Percentiles rank a stretch among this genome's conserved stretches.
Conservation (phyloP, 2,888 invertebrate genomes). For the Prosopocoilus inquinatus region DNA sequence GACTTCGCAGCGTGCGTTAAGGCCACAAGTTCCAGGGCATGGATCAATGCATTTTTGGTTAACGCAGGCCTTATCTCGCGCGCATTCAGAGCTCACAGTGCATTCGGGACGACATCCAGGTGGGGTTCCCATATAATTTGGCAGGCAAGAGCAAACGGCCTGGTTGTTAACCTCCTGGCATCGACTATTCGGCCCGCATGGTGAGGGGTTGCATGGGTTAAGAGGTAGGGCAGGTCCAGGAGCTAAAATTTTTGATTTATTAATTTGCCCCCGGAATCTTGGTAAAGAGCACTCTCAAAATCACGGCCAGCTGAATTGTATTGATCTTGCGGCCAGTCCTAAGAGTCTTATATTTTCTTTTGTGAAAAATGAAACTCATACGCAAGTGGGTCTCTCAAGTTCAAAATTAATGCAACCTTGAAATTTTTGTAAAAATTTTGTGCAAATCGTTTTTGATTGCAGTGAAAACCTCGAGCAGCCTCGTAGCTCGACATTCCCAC, state of each 20-base stretch:
- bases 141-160: conserved; percentile 60
- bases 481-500: too few relatives aligned
- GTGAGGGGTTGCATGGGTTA: conserved; percentile 68
- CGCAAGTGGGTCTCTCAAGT: too few relatives aligned
- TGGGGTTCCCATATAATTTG: conserved; percentile 59
- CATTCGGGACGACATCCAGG: conserved; percentile 62
- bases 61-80: conserved; percentile 47
- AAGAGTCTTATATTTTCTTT: too few relatives aligned
- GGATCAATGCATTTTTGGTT: conserved; percentile 49
- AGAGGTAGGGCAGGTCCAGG: conserved; percentile 22
- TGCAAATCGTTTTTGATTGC: too few relatives aligned
- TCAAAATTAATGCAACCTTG: too few relatives aligned
- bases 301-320: too few relatives aligned
- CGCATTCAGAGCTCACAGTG: conserved; percentile 56
- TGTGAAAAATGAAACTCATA: too few relatives aligned
- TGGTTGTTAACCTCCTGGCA: conserved; percentile 64
- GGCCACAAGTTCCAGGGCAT: conserved; percentile 57
- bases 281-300: too few relatives aligned
- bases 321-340: too few relatives aligned
- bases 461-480: too few relatives aligned
- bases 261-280: too few relatives aligned
- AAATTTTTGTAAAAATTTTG: too few relatives aligned
- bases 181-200: conserved; percentile 76
- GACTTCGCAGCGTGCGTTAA: conserved; percentile 52
- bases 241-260: conserved; percentile 26